Evolutionary conservation across 1,140 invertebrate genomes (phyloP).

Genomic region (Brachystomella parvula): DNA sequence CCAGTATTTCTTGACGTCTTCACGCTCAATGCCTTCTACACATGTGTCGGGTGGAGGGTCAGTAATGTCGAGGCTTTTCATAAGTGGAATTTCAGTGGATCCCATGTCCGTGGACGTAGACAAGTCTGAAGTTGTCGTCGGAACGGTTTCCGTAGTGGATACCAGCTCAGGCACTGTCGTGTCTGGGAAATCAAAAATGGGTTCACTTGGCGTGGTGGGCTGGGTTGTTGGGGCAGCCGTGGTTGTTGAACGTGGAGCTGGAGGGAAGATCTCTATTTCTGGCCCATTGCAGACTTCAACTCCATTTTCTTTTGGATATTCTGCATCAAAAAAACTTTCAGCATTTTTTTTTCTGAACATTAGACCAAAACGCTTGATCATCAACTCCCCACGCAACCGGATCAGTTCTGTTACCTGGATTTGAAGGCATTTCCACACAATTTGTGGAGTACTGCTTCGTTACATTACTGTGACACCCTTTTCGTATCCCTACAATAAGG

Average conservation of each 20-base stretch:
- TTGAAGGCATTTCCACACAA: not conserved
- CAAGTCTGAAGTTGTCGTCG: not conserved
- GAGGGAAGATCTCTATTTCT: not conserved
- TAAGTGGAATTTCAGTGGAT: not conserved
- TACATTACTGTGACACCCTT: not conserved
- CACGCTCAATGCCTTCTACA: conserved; percentile 1
- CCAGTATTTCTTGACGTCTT: conserved; percentile 27
- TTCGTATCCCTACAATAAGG: not conserved
- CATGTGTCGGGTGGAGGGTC: conserved; percentile 12
- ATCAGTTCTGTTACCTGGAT: not conserved
- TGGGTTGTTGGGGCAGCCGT: not conserved
- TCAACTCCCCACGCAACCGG: not conserved
- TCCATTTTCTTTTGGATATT: not conserved
- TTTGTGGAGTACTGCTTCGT: not conserved
- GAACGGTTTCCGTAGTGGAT: not conserved
- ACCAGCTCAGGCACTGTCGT: not conserved
- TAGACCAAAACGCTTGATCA: not conserved
- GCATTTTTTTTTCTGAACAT: not conserved
- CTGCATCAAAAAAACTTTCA: not conserved
- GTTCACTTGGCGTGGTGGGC: not conserved
- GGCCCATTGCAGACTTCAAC: not conserved
- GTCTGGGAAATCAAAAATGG: not conserved
- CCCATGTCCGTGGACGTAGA: not conserved
- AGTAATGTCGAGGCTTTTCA: not conserved
- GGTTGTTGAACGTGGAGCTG: not conserved